Evolutionary conservation across 2,113 vertebrate species (phyloP).

Genomic region (Agelaius phoeniceus): DNA sequence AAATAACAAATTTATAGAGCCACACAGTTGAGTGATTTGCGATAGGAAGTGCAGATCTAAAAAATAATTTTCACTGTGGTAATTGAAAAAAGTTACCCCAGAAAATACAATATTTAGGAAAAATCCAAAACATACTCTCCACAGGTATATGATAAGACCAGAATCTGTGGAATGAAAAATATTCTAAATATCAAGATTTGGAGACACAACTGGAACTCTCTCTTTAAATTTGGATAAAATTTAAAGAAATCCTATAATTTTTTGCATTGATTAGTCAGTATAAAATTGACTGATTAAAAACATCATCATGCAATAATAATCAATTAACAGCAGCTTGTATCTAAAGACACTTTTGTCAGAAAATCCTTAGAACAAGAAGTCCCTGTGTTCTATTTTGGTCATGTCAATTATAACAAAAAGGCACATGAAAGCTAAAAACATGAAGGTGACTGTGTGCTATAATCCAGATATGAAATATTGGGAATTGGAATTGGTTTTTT

Average conservation of each 20-base stretch:
- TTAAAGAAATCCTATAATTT: not conserved
- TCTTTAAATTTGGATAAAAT: not conserved
- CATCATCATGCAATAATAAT: not conserved
- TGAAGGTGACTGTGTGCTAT: not conserved
- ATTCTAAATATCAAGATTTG: not conserved
- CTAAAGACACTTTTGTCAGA: not conserved
- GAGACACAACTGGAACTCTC: not conserved
- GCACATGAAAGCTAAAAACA: not conserved
- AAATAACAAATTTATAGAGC: not conserved
- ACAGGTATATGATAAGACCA: not conserved
- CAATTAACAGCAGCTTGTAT: not conserved
- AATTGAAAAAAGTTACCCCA: not conserved
- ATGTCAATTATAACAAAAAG: not conserved
- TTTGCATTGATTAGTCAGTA: not conserved
- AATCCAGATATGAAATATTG: not conserved
- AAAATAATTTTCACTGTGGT: not conserved
- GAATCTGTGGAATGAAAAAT: not conserved
- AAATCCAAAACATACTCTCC: not conserved
- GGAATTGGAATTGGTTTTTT: not conserved
- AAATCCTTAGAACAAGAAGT: not conserved
- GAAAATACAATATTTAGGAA: not conserved
- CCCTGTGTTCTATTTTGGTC: not conserved
- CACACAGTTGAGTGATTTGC: not conserved
- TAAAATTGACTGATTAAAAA: not conserved
- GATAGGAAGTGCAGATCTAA: not conserved